Evolutionary conservation across 1,140 invertebrate genomes (phyloP).

Genomic region (Uloborus diversus): DNA sequence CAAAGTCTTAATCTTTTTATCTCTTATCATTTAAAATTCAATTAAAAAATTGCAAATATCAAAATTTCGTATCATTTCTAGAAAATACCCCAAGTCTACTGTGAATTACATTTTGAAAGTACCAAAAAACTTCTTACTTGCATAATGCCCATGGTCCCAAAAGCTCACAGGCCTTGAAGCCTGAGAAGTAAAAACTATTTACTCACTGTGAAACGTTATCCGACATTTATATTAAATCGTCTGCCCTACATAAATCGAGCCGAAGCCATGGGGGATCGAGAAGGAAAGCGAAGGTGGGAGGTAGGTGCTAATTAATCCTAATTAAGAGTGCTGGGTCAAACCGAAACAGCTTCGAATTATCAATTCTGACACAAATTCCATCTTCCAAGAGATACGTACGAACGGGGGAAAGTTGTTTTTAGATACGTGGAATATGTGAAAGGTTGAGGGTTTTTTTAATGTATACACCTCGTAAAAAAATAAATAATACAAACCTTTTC

Average conservation of each 20-base stretch:
- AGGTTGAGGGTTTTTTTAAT: too few relatives aligned
- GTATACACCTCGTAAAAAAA: too few relatives aligned
- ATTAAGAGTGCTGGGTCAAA: constrained; percentile 13
- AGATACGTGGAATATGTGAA: too few relatives aligned
- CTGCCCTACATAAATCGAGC: constrained; percentile 1
- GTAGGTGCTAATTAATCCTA: constrained; percentile 8
- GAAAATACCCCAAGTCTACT: too few relatives aligned
- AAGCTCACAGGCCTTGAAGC: constrained; percentile 30
- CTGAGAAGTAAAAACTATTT: constrained; percentile 29
- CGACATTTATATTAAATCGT: background rate
- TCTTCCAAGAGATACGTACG: background rate
- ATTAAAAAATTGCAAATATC: too few relatives aligned
- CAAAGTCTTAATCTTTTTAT: too few relatives aligned
- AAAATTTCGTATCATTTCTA: too few relatives aligned
- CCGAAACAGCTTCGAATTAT: background rate
- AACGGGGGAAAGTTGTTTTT: constrained; percentile 12
- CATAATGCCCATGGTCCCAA: background rate
- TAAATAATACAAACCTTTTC: too few relatives aligned
- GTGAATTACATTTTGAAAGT: too few relatives aligned
- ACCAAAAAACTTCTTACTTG: constrained; percentile 12
- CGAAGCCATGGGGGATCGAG: background rate
- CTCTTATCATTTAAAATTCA: too few relatives aligned
- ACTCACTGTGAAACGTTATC: background rate
- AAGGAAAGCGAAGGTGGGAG: background rate
- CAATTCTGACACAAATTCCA: constrained; percentile 32